phyloP scores from a whole-genome alignment of 2,113 vertebrate genomes.

The Corydoras maculifer region DNA sequence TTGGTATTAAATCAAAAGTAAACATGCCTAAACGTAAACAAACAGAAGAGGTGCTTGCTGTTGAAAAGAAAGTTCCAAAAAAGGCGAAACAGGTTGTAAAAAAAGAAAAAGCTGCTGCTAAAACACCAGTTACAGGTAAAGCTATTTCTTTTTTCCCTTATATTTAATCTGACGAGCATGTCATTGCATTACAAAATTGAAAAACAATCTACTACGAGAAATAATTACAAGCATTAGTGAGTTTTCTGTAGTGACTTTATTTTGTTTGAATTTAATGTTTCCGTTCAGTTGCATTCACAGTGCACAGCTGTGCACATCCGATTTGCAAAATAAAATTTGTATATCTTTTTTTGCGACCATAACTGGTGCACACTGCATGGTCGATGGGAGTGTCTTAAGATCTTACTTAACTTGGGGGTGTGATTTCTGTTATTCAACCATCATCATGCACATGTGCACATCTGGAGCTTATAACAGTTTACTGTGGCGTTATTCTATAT shows the following conservation, averaged over 20 bases:
- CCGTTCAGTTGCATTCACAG: not conserved
- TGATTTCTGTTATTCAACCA: not conserved
- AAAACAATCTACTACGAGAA: too few relatives aligned
- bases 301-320: constrained; percentile 16
- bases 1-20: not conserved
- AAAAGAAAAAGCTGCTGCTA: constrained; percentile 24
- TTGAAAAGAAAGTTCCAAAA: constrained; percentile 48
- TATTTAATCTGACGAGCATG: not conserved
- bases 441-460: not conserved
- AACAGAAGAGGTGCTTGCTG: not conserved
- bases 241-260: not conserved
- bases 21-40: constrained; percentile 60
- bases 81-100: constrained; percentile 50
- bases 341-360: not conserved
- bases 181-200: too few relatives aligned
- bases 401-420: not conserved
- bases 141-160: too few relatives aligned
- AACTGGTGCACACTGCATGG: constrained; percentile 22
- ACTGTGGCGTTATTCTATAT: too few relatives aligned
- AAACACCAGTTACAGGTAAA: constrained; percentile 1
- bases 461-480: too few relatives aligned
- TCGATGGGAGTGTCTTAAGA: not conserved
- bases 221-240: not conserved
- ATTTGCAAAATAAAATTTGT: constrained; percentile 18
- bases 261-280: not conserved